Base-by-base conservation (phyloP, 2,888 invertebrate genomes). In the Lasioglossum pauxillum region DNA sequence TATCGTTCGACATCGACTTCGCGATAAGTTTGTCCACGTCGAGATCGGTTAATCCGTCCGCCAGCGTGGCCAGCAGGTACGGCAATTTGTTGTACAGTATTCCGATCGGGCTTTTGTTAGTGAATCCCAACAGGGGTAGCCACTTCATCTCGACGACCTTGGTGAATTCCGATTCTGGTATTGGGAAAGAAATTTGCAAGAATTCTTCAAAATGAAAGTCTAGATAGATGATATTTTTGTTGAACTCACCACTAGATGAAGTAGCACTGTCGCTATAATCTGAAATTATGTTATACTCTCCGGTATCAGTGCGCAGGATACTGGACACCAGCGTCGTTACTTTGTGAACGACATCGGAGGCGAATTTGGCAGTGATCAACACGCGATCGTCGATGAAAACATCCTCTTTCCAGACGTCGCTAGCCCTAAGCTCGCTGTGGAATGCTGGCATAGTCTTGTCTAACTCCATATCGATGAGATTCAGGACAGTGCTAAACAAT, bases 91-190 rank as follows among this genome's bases (percentile, higher is more conserved):
- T 83, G 60, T 93, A 91, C 23, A 90, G 80, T 23, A 94, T 90
- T 7, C 90, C 88, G 8, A 94, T 77, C 0, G 91, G 89, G 27
- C 93, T 93, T 7, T 77, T 88, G 19, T 87, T 86, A 41, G 87
- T 83, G 80, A 94, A 94, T 83, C 94, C 94, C 78, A 94, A 76
- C 12, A 94, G 38, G 1, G 91, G 89, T 0, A 94, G 76, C 41
- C 94, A 79, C 67, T 89, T 90, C 4, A 94, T 75, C 44, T 84
- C 90, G 16, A 81, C 75, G 1, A 83, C 67, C 31, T 90, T 23
- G 23, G 14, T 4, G 31, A 19, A 31, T 8, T 31, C 19, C 12
- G 49, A 73, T 35, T 10, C 73, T 73, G 31, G 0, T 49, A 72
- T 14, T 14, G 8, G 8, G 8, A 35, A 31, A 3, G 5, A 2